A percentile compares a stretch with the other conserved stretches of the same genome.
Conservation (phyloP, 1,140 invertebrate genomes). For the Harlomillsia oculata region DNA sequence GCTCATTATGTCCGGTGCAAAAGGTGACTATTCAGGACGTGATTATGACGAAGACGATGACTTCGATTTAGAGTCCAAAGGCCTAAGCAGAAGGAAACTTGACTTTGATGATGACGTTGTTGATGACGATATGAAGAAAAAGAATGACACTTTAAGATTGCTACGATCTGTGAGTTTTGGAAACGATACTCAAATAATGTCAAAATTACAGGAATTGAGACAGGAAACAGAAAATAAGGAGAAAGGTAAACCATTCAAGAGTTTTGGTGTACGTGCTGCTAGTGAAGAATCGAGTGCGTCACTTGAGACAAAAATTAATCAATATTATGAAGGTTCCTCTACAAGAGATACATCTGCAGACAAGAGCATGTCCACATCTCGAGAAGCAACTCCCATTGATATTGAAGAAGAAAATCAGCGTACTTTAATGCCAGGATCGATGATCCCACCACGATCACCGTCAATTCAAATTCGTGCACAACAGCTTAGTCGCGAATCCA, state of each 20-base stretch:
- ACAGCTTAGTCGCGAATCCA: constrained; percentile 26
- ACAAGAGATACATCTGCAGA: constrained; percentile 28
- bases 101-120: constrained; percentile 20
- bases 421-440: background rate
- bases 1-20: constrained; percentile 27
- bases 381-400: constrained; percentile 30
- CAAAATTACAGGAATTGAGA: constrained; percentile 51
- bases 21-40: constrained; percentile 18
- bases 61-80: constrained; percentile 14
- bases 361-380: constrained; percentile 10
- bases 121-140: background rate
- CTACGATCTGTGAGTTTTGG: constrained; percentile 61
- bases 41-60: constrained; percentile 19
- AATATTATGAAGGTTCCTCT: constrained; percentile 31
- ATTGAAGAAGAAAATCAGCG: constrained; percentile 7
- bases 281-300: constrained; percentile 30
- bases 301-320: constrained; percentile 30
- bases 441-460: constrained; percentile 27
- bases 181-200: constrained; percentile 61
- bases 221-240: constrained; percentile 20
- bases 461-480: constrained; percentile 33
- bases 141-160: constrained; percentile 24
- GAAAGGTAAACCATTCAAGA: background rate
- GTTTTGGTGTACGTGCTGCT: constrained; percentile 1
- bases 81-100: constrained; percentile 10